Conservation (phyloP, 2,888 invertebrate species). For the Chromoteleia sp. region DNA sequence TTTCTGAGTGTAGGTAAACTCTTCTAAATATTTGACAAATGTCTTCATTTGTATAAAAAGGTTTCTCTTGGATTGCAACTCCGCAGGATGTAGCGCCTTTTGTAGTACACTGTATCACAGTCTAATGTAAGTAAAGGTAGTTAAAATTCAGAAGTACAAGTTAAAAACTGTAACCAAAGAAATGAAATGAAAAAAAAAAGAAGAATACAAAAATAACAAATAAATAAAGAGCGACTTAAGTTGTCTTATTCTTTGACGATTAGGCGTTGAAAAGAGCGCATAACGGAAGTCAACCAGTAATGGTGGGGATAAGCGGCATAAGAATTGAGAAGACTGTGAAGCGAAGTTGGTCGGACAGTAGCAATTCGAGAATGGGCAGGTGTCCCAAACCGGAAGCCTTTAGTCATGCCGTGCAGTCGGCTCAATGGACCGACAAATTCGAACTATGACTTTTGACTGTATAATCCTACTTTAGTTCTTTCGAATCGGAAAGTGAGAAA, state of each 20-base stretch:
- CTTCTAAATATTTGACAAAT: too few species aligned
- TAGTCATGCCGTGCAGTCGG: slow-evolving; percentile 78
- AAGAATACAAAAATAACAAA: not conserved
- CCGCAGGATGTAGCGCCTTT: too few species aligned
- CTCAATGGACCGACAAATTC: slow-evolving; percentile 84
- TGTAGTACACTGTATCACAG: too few species aligned
- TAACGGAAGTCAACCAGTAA: slow-evolving; percentile 63
- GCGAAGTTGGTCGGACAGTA: slow-evolving; percentile 61
- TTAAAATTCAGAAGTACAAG: too few species aligned
- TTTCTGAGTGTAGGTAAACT: too few species aligned
- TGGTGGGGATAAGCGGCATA: slow-evolving; percentile 55
- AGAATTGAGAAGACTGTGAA: slow-evolving; percentile 38
- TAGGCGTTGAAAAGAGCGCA: slow-evolving; percentile 53
- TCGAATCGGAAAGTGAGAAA: slow-evolving; percentile 75
- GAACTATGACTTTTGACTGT: slow-evolving; percentile 84
- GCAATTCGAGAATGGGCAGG: slow-evolving; percentile 79
- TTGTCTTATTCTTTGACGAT: slow-evolving; percentile 27
- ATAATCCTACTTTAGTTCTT: slow-evolving; percentile 79
- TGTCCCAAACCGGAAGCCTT: slow-evolving; percentile 84
- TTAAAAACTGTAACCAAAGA: too few species aligned
- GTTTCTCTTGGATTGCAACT: too few species aligned
- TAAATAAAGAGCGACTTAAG: not conserved
- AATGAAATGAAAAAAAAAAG: not conserved
- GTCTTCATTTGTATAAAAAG: too few species aligned
- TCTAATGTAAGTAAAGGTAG: too few species aligned